Conservation (phyloP, 2,888 invertebrate genomes). For the Eudasyphora cyanicolor region DNA sequence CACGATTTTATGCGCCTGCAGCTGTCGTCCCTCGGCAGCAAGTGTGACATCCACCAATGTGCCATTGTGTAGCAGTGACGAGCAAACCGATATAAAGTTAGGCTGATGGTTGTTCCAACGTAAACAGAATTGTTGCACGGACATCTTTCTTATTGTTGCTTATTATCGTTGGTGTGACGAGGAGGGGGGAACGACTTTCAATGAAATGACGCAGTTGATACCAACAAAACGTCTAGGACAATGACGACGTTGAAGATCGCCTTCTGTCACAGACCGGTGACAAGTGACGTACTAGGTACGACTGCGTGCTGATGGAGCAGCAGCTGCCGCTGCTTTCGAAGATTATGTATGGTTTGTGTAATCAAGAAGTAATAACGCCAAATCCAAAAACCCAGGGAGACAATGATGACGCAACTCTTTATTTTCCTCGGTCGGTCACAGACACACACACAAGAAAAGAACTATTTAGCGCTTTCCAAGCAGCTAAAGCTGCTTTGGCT, state of each 20-base stretch:
- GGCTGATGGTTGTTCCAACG: constrained; percentile 97
- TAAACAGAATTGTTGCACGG: constrained; percentile 89
- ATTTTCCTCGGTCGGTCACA: background rate
- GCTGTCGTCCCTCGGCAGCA: constrained; percentile 93
- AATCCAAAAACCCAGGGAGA: background rate
- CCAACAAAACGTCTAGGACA: background rate
- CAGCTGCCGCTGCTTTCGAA: background rate
- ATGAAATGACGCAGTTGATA: background rate
- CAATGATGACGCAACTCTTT: constrained; percentile 28
- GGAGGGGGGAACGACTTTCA: background rate
- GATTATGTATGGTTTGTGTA: background rate
- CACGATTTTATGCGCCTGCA: constrained; percentile 94
- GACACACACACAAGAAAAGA: constrained; percentile 1
- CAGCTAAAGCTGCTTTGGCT: constrained; percentile 13
- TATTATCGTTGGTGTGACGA: too few species aligned
- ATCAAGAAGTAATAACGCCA: constrained; percentile 5
- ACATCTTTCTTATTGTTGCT: constrained; percentile 80
- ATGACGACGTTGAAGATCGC: background rate
- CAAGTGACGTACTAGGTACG: background rate
- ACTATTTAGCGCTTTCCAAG: background rate
- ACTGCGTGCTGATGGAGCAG: background rate
- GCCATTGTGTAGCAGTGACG: constrained; percentile 90
- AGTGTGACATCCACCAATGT: constrained; percentile 93
- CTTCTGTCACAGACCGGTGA: background rate
- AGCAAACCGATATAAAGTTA: constrained; percentile 94